Percentiles rank a stretch among this genome's conserved stretches.
Conservation (phyloP, 2,888 invertebrate genomes). For the Arenicola marina region DNA sequence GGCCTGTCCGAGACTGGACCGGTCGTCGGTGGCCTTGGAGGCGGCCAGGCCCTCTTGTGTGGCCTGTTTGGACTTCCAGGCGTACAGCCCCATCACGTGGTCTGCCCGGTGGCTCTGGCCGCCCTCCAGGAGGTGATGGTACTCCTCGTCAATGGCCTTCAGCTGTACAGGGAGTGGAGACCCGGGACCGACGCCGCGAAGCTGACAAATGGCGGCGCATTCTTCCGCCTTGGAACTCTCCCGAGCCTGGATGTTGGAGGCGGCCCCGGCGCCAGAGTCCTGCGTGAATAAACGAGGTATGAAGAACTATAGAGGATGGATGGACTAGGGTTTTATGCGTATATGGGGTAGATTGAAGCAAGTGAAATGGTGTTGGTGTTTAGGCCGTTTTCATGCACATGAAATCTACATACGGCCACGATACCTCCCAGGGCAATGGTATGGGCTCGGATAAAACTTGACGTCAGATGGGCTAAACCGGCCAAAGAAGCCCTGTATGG, state of each 20-base stretch:
- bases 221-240: conserved; percentile 60
- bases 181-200: conserved; percentile 47
- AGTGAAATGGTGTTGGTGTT: too few relatives aligned
- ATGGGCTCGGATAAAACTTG: too few relatives aligned
- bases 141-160: conserved; percentile 59
- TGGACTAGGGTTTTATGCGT: too few relatives aligned
- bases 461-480: too few relatives aligned
- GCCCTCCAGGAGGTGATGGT: conserved; percentile 49
- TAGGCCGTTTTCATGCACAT: too few relatives aligned
- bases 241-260: conserved; percentile 50
- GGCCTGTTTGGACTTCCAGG: conserved; percentile 58
- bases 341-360: too few relatives aligned
- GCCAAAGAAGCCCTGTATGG: too few relatives aligned
- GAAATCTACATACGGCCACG: too few relatives aligned
- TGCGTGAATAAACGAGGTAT: too few relatives aligned
- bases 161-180: conserved; percentile 55
- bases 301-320: too few relatives aligned
- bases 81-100: conserved; percentile 54
- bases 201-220: conserved; percentile 56
- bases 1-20: conserved; percentile 55
- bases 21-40: conserved; percentile 54
- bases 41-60: conserved; percentile 58
- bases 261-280: too few relatives aligned
- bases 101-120: conserved; percentile 56
- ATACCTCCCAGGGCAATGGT: too few relatives aligned